Evolutionary conservation across 2,113 vertebrate species (phyloP).

Genomic region (Macheiramphus alcinus): DNA sequence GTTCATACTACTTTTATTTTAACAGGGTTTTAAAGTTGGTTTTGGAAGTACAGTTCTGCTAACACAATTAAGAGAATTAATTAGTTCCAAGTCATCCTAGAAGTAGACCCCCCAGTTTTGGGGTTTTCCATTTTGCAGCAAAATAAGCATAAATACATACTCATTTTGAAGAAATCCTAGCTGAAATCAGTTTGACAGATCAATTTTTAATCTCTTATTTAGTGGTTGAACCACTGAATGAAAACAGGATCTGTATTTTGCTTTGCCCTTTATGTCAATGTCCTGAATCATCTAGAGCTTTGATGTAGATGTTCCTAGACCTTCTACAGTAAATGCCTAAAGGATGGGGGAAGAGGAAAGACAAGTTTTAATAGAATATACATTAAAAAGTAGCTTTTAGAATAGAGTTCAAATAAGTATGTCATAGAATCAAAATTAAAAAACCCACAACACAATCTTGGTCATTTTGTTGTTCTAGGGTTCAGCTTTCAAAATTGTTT

Average conservation of each 20-base stretch:
- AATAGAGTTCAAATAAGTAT: not conserved
- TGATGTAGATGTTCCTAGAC: not conserved
- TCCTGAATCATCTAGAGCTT: not conserved
- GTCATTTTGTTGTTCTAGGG: not conserved
- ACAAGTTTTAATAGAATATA: not conserved
- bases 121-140: not conserved
- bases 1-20: not conserved
- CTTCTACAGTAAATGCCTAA: not conserved
- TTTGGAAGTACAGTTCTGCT: not conserved
- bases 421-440: not conserved
- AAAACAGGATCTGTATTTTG: not conserved
- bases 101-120: not conserved
- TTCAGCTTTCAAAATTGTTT: not conserved
- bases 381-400: not conserved
- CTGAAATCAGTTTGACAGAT: not conserved
- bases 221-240: not conserved
- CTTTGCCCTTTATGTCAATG: not conserved
- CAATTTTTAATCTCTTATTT: not conserved
- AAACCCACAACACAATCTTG: not conserved
- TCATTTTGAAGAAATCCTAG: not conserved
- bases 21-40: not conserved
- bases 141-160: not conserved
- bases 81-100: not conserved
- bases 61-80: not conserved
- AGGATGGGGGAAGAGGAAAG: not conserved